Evolutionary conservation across 2,888 invertebrate species (phyloP), one percentile per base, ranked within the genome.

Genomic region (Apamea epomidion): DNA sequence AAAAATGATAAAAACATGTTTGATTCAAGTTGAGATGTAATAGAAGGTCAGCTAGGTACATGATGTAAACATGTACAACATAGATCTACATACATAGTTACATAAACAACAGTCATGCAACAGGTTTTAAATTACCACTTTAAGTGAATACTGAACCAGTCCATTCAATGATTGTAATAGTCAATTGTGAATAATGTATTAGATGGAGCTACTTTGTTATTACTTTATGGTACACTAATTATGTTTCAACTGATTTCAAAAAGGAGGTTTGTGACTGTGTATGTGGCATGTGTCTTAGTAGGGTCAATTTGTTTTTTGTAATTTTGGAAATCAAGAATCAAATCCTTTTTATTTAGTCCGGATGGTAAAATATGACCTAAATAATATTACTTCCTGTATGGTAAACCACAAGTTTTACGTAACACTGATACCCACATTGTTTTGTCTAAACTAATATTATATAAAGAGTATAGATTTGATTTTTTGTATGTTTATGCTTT

Each of bases 81-180:
- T 65, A 73, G 21, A 70, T 54, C 25, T 68, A 83, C 68, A 76
- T 78, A 72, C 25, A 54, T 37, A 71, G 29, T 72, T 62, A 74
- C n/a, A 37, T 21, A 60, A 7, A 69, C 64, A 54, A 51, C 32
- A 70, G 60, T 54, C 80, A 70, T 51, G 80, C 79, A 84, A 81
- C 62, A 74, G 70, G 73, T 81, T 84, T 77, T 77, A 85, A 84
- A 85, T 81, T 67, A 68, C 74, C 70, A 64, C 76, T 51, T 68
- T 37, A 80, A 60, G 25, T 84, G 85, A 64, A 71, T 60, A 74
- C 62, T 69, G 51, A 81, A 76, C 37, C 32, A 58, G 81, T 67
- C 48, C 10, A 85, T 67, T 71, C 37, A 76, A 70, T 85, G 62
- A 68, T 81, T 65, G n/a, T 71, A 74, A 71, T 76, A 48, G 54